Percentiles rank a stretch among this genome's conserved stretches.
phyloP scores from a whole-genome alignment of 2,888 invertebrate species.

The Thelaira solivaga region DNA sequence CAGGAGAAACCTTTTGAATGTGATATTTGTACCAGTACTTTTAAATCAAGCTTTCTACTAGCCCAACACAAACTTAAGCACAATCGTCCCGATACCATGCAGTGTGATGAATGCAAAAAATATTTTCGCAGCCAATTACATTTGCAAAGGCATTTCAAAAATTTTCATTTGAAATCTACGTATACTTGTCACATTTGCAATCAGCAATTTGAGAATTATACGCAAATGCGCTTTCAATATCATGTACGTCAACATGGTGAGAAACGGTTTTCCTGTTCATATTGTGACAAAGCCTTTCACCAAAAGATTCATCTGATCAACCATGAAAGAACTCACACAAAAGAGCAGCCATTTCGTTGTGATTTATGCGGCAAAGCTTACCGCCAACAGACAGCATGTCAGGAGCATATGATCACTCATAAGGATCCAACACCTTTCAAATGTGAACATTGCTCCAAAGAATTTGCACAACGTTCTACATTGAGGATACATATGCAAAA shows the following conservation, averaged over 20 bases:
- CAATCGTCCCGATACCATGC: constrained; percentile 62
- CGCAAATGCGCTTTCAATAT: constrained; percentile 66
- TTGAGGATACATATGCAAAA: constrained; percentile 62
- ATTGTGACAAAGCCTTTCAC: constrained; percentile 67
- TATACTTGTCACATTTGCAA: constrained; percentile 67
- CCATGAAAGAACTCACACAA: constrained; percentile 67
- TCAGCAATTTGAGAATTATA: constrained; percentile 65
- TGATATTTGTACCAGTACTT: constrained; percentile 62
- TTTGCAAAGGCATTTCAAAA: constrained; percentile 64
- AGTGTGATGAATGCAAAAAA: constrained; percentile 65
- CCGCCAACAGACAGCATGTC: constrained; percentile 65
- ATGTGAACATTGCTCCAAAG: constrained; percentile 67
- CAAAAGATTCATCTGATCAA: constrained; percentile 67
- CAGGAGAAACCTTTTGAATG: constrained; percentile 64
- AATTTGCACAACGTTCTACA: constrained; percentile 65
- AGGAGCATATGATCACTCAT: constrained; percentile 66
- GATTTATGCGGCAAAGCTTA: constrained; percentile 67
- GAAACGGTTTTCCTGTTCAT: constrained; percentile 66
- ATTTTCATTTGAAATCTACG: constrained; percentile 66
- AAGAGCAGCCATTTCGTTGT: constrained; percentile 67
- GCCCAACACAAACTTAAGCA: constrained; percentile 65
- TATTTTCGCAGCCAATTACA: constrained; percentile 65
- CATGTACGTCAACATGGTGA: constrained; percentile 66
- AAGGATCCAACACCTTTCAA: constrained; percentile 66
- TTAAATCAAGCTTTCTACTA: constrained; percentile 62